Conservation (phyloP, 1,140 invertebrate species). For the Trinorchestia longiramus region DNA sequence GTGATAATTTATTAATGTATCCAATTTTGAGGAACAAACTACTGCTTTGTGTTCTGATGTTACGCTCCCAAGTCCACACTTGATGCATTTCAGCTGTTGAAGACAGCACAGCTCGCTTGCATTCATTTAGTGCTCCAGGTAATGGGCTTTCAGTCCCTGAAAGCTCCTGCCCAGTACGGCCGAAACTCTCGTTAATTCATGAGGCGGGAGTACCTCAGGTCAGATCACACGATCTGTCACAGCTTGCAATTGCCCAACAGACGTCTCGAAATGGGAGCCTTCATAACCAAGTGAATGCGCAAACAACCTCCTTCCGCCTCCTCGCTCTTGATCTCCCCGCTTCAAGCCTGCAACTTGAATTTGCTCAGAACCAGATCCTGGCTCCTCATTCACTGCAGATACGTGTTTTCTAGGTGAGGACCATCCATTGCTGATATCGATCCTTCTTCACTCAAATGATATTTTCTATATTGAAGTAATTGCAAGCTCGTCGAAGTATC, state of each 20-base stretch:
- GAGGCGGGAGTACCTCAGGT: neutral
- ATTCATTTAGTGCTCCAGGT: neutral
- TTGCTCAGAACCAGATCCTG: neutral
- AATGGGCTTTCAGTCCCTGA: neutral
- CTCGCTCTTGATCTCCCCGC: neutral
- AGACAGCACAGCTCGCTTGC: neutral
- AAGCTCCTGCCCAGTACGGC: neutral
- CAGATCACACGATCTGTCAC: neutral
- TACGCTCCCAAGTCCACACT: neutral
- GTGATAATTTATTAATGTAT: no score
- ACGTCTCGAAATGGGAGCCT: slow-evolving; percentile 5
- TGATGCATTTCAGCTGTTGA: neutral
- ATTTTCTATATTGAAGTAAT: no score
- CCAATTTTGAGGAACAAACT: neutral
- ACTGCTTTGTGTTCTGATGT: neutral
- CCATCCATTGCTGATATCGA: neutral
- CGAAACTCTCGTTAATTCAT: neutral
- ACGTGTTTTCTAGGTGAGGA: neutral
- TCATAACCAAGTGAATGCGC: slow-evolving; percentile 6
- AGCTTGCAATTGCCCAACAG: neutral
- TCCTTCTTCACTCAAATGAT: no score
- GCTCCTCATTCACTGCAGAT: neutral
- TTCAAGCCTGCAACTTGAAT: neutral
- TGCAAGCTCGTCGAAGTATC: no score
- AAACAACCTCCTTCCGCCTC: neutral